Conservation (phyloP, 2,113 vertebrate genomes). For the Aegotheles bennettii region DNA sequence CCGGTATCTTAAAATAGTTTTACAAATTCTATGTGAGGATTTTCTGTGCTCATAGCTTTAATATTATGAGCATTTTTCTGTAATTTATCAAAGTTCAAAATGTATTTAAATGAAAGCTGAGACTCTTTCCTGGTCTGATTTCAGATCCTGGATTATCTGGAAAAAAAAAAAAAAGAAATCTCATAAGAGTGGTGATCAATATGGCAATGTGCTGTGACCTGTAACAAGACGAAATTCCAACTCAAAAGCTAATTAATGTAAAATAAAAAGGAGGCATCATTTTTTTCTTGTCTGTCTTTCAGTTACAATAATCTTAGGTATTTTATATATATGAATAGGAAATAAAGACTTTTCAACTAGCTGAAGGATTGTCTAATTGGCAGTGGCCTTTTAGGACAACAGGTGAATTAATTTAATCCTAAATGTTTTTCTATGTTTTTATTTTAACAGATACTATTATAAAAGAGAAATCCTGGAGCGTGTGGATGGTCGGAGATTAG, state of each 20-base stretch:
- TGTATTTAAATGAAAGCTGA: background rate
- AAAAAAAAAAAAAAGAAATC: background rate
- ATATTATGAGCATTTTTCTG: background rate
- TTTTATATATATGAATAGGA: background rate
- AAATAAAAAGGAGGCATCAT: background rate
- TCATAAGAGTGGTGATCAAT: background rate
- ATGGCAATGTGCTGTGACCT: background rate
- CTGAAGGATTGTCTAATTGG: background rate
- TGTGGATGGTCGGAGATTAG: conserved; percentile 93
- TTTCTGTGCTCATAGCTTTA: background rate
- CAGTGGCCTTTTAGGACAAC: background rate
- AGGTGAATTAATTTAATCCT: background rate
- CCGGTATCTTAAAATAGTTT: background rate
- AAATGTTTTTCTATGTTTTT: background rate
- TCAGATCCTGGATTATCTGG: background rate
- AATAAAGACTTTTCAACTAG: background rate
- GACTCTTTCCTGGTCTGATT: background rate
- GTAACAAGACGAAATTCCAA: background rate
- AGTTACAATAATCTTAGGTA: background rate
- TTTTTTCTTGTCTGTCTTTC: background rate
- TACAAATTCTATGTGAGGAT: background rate
- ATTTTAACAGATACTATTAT: conserved; percentile 92
- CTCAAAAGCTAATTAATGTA: background rate
- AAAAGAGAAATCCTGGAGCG: conserved; percentile 96
- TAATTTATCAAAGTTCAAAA: background rate